Conservation (phyloP, 2,888 invertebrate species). For the Zeuzera pyrina region DNA sequence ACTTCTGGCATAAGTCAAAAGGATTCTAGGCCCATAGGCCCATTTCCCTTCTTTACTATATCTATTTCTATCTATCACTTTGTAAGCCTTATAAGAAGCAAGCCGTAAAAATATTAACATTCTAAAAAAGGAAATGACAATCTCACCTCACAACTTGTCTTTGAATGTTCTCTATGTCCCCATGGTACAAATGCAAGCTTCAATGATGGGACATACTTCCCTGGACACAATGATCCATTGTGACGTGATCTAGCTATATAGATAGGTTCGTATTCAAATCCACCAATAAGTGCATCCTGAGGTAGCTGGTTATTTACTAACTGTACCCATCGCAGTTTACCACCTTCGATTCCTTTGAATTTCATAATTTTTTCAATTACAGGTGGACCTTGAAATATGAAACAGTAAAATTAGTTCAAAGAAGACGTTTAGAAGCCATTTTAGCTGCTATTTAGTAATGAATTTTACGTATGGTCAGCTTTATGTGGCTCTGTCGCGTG, state of each 20-base stretch:
- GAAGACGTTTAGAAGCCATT: no score
- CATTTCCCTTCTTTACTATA: no score
- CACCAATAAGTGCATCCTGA: conserved; percentile 79
- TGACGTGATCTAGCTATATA: conserved; percentile 80
- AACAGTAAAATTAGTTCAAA: no score
- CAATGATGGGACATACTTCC: conserved; percentile 82
- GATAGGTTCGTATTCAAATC: conserved; percentile 75
- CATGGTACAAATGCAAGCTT: conserved; percentile 82
- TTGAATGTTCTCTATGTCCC: conserved; percentile 83
- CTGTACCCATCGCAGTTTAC: conserved; percentile 76
- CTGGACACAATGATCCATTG: conserved; percentile 83
- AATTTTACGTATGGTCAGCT: no score
- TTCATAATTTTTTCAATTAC: conserved; percentile 16
- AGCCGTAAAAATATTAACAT: neutral
- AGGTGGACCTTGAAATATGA: no score
- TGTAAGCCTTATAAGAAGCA: no score
- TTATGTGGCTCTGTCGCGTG: no score
- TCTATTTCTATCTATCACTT: no score
- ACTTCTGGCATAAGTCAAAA: no score
- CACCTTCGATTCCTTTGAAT: conserved; percentile 32
- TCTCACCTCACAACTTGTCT: conserved; percentile 78
- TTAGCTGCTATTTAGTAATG: no score
- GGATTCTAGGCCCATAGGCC: no score
- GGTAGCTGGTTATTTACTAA: conserved; percentile 74
- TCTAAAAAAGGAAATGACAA: neutral